Percentiles rank a stretch among this genome's conserved stretches.
Conservation (phyloP, 2,797 vertebrate species). For the Spinibarbus caldwelli region DNA sequence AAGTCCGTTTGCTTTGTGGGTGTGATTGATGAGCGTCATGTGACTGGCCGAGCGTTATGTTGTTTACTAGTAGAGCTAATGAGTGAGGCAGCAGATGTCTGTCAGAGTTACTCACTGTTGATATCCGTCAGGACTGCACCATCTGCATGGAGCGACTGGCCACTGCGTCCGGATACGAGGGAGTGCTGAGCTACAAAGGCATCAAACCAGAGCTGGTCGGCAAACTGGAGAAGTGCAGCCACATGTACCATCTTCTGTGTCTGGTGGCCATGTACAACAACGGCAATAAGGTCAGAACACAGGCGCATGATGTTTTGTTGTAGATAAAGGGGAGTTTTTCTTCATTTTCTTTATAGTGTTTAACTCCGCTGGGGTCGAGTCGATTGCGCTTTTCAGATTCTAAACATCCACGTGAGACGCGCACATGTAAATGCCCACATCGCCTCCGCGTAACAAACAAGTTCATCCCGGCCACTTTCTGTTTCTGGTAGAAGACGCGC, state of each 20-base stretch:
- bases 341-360: neutral
- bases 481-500: too few species aligned
- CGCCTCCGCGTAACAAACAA: too few species aligned
- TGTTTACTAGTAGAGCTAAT: neutral
- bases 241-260: conserved; percentile 97
- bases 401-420: too few species aligned
- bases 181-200: conserved; percentile 87
- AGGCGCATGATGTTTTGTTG: neutral
- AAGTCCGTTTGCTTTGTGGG: too few species aligned
- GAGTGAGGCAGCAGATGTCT: neutral
- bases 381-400: too few species aligned
- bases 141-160: conserved; percentile 97
- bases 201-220: conserved; percentile 92
- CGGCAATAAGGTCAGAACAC: conserved; percentile 88
- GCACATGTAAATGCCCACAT: too few species aligned
- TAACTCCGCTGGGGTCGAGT: too few species aligned
- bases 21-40: neutral
- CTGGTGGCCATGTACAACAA: conserved; percentile 98
- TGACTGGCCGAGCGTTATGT: neutral
- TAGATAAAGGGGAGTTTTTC: neutral
- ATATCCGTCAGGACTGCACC: conserved; percentile 87
- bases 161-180: conserved; percentile 92
- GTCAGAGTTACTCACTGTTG: conserved; percentile 38
- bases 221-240: conserved; percentile 93
- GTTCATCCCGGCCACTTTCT: too few species aligned